phyloP scores from a whole-genome alignment of 2,113 vertebrate species.

The Gadus macrocephalus region DNA sequence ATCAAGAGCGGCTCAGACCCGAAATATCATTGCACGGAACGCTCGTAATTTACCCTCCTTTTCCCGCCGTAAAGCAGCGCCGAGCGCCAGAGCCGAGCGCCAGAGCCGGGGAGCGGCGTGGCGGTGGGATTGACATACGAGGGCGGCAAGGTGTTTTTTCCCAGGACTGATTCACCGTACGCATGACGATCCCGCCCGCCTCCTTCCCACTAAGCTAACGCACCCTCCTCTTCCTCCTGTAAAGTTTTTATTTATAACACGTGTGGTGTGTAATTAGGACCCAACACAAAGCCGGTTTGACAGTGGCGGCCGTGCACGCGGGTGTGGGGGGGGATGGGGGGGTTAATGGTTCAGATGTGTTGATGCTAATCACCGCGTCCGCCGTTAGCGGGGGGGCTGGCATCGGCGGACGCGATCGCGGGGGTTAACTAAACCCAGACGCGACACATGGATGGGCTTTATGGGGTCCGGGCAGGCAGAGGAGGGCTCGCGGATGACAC shows the following conservation, averaged over 20 bases:
- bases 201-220: slow-evolving; percentile 11
- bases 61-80: slow-evolving; percentile 34
- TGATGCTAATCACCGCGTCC: slow-evolving; percentile 60
- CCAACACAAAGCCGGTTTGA: slow-evolving; percentile 51
- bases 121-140: slow-evolving; percentile 43
- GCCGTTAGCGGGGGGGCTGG: slow-evolving; percentile 57
- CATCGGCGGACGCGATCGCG: slow-evolving; percentile 53
- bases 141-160: slow-evolving; percentile 40
- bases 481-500: slow-evolving; percentile 86
- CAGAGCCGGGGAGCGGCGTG: slow-evolving; percentile 27
- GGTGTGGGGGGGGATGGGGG: neutral
- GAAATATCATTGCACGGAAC: slow-evolving; percentile 38
- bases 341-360: slow-evolving; percentile 62
- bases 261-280: slow-evolving; percentile 48
- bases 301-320: neutral
- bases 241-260: slow-evolving; percentile 57
- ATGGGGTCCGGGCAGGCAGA: slow-evolving; percentile 84
- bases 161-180: slow-evolving; percentile 1
- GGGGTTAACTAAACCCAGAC: slow-evolving; percentile 75
- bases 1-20: neutral
- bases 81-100: neutral
- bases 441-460: slow-evolving; percentile 94
- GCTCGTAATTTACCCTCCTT: slow-evolving; percentile 40
- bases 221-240: slow-evolving; percentile 16
- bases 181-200: neutral